Evolutionary conservation across 2,113 vertebrate genomes (phyloP).

Genomic region (Alectura lathami): DNA sequence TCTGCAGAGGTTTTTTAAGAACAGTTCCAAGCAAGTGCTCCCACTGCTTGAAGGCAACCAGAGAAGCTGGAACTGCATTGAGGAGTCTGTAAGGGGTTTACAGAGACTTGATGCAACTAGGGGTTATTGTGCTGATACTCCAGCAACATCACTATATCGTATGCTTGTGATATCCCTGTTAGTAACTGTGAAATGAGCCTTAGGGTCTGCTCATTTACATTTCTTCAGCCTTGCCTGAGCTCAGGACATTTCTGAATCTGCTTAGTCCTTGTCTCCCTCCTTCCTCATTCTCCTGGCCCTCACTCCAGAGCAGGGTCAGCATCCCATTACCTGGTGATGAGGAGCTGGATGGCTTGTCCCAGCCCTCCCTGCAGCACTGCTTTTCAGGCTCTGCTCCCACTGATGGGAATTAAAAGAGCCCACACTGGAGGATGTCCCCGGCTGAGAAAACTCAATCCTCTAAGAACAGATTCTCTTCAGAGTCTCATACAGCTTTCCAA

Average conservation of each 20-base stretch:
- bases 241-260: not conserved
- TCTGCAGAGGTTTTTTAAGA: not conserved
- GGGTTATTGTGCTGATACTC: not conserved
- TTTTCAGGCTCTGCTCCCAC: not conserved
- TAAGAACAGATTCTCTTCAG: not conserved
- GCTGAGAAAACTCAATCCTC: not conserved
- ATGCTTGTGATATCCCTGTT: not conserved
- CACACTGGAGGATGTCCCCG: not conserved
- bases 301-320: not conserved
- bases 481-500: not conserved
- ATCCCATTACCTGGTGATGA: not conserved
- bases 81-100: not conserved
- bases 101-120: accelerated
- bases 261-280: not conserved
- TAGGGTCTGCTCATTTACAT: not conserved
- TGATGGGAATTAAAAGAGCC: not conserved
- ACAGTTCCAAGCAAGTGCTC: not conserved
- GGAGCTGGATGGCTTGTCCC: not conserved
- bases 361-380: not conserved
- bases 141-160: not conserved
- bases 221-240: not conserved
- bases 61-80: not conserved
- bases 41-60: not conserved
- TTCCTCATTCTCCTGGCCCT: not conserved
- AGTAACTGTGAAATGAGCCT: not conserved